Conservation (phyloP, 2,113 vertebrate genomes). For the Scalopus aquaticus region DNA sequence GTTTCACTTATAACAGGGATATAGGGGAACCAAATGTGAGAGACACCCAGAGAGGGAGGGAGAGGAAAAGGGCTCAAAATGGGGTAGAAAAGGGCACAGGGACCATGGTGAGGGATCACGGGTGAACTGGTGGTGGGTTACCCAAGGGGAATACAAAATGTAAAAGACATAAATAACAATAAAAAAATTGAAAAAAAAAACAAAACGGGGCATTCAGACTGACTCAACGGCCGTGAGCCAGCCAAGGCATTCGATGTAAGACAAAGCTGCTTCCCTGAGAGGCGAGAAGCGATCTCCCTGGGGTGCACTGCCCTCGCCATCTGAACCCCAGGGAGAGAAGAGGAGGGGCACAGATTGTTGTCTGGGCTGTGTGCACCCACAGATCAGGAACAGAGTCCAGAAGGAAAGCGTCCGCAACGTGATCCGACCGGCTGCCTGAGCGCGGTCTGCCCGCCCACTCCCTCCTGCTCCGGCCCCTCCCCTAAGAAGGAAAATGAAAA, state of each 20-base stretch:
- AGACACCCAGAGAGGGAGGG: too few species aligned
- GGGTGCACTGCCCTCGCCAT: not conserved
- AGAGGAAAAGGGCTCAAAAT: too few species aligned
- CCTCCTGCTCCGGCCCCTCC: not conserved
- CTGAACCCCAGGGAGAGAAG: not conserved
- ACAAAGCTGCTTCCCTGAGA: not conserved
- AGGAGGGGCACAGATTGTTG: not conserved
- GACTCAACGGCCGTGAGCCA: too few species aligned
- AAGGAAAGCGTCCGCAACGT: not conserved
- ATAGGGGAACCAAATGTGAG: too few species aligned
- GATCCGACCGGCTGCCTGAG: fast-evolving
- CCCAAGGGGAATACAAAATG: too few species aligned
- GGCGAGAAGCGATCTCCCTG: not conserved
- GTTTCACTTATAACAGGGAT: too few species aligned
- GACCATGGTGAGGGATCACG: too few species aligned
- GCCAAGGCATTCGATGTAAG: not conserved
- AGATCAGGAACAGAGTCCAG: fast-evolving
- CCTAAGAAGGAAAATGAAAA: not conserved
- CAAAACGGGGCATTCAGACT: too few species aligned
- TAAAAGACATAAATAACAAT: too few species aligned
- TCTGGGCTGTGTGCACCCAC: not conserved
- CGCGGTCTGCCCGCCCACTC: fast-evolving
- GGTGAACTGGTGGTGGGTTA: too few species aligned
- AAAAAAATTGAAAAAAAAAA: too few species aligned
- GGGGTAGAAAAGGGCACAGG: too few species aligned